phyloP scores from a whole-genome alignment of 2,888 invertebrate species.

The Habroteleia sp. region DNA sequence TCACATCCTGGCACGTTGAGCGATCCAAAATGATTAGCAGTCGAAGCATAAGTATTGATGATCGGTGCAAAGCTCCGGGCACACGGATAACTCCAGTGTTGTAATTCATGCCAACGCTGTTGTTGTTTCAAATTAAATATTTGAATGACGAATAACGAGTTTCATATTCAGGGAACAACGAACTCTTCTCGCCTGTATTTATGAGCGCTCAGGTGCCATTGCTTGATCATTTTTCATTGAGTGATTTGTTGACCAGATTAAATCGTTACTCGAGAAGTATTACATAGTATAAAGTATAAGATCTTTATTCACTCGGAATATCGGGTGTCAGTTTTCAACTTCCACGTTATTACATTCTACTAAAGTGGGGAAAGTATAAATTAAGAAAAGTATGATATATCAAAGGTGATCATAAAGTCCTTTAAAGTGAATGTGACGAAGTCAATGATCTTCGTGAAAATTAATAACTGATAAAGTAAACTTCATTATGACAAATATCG shows the following conservation, averaged over 20 bases:
- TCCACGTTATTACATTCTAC: no score
- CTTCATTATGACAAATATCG: no score
- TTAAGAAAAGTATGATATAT: no score
- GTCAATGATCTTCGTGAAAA: no score
- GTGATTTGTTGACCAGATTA: slow-evolving; percentile 43
- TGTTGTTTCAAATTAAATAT: slow-evolving; percentile 40
- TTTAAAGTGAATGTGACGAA: no score
- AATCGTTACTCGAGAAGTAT: slow-evolving; percentile 24
- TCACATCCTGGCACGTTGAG: slow-evolving; percentile 38
- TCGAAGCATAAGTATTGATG: slow-evolving; percentile 36
- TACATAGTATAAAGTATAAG: slow-evolving; percentile 17
- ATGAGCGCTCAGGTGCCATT: slow-evolving; percentile 41
- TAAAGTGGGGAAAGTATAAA: no score
- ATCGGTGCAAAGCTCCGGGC: neutral
- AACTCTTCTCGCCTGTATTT: slow-evolving; percentile 16
- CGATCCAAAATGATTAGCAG: slow-evolving; percentile 39
- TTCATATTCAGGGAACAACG: slow-evolving; percentile 20
- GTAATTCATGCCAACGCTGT: slow-evolving; percentile 13
- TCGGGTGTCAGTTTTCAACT: neutral
- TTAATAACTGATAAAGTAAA: no score
- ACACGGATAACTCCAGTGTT: slow-evolving; percentile 9
- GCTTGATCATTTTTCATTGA: slow-evolving; percentile 46
- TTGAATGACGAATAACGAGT: slow-evolving; percentile 37
- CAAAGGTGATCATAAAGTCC: no score
- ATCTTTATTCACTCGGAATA: slow-evolving; percentile 13